These are phyloP conservation scores for Neolamprologus hecqui DNA, from an alignment of 2,113 vertebrate species.

Conservation along the genomic window DNA sequence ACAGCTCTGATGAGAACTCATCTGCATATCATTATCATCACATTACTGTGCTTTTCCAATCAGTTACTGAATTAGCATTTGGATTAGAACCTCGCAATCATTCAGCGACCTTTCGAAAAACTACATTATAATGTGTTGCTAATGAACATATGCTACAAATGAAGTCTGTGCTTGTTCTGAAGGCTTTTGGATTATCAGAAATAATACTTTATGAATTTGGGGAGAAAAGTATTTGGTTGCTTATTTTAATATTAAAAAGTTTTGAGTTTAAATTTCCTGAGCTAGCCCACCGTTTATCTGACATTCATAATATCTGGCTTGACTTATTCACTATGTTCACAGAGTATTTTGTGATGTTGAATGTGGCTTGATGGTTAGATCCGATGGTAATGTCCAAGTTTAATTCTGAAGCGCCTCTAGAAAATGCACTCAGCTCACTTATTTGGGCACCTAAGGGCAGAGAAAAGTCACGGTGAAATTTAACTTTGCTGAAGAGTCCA, in stretches of 20 bases:
- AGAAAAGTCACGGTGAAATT: background rate
- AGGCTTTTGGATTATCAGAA: conserved; percentile 17
- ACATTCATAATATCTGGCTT: background rate
- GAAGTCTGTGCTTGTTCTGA: conserved; percentile 5
- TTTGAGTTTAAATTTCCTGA: background rate
- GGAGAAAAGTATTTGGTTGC: background rate
- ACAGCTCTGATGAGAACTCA: conserved; percentile 52
- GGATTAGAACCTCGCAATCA: conserved; percentile 51
- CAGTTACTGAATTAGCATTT: conserved; percentile 53
- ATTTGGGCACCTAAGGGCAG: background rate
- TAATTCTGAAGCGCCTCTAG: background rate
- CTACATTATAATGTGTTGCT: conserved; percentile 24
- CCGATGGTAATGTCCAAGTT: background rate
- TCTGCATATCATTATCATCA: conserved; percentile 62
- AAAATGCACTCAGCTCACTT: background rate
- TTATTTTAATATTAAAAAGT: background rate
- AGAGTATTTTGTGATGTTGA: background rate
- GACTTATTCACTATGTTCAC: background rate
- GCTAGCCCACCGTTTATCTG: background rate
- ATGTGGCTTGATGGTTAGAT: background rate
- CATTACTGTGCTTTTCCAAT: conserved; percentile 56
- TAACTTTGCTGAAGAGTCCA: background rate
- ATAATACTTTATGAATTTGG: background rate
- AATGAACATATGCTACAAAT: conserved; percentile 35
- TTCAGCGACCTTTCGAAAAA: conserved; percentile 46